Conservation (phyloP, 2,888 invertebrate genomes). For the Galerucella calmariensis region DNA sequence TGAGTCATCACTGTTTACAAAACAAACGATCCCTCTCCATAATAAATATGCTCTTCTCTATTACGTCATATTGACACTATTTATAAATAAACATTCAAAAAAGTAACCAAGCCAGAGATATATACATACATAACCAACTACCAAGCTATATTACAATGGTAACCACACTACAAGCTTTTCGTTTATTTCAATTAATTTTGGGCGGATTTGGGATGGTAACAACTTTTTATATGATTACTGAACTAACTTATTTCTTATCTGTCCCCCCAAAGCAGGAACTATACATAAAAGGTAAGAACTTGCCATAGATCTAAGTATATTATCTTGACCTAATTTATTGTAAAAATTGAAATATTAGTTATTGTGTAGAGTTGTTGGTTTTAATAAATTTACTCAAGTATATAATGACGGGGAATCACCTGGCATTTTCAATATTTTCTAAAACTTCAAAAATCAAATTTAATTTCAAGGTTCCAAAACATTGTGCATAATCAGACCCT, state of each 20-base stretch:
- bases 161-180: constrained; percentile 25
- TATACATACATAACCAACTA: too few relatives aligned
- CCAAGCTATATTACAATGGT: not conserved
- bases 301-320: constrained; percentile 33
- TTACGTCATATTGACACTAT: not conserved
- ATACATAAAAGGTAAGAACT: constrained; percentile 24
- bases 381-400: not conserved
- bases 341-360: constrained; percentile 3
- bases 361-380: not conserved
- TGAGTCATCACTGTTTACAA: too few relatives aligned
- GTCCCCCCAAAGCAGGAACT: constrained; percentile 59
- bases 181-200: constrained; percentile 54
- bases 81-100: not conserved
- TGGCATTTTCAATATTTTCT: too few relatives aligned
- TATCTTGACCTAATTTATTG: not conserved
- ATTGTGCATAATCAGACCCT: too few relatives aligned
- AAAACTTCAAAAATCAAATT: too few relatives aligned
- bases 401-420: too few relatives aligned
- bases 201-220: constrained; percentile 65
- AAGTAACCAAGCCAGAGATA: not conserved
- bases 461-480: too few relatives aligned
- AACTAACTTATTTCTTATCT: constrained; percentile 70
- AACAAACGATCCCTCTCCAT: too few relatives aligned
- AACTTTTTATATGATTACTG: constrained; percentile 68
- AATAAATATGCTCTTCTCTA: too few relatives aligned